Base-by-base conservation (phyloP, 2,797 vertebrate genomes). In the Anguilla marmorata region DNA sequence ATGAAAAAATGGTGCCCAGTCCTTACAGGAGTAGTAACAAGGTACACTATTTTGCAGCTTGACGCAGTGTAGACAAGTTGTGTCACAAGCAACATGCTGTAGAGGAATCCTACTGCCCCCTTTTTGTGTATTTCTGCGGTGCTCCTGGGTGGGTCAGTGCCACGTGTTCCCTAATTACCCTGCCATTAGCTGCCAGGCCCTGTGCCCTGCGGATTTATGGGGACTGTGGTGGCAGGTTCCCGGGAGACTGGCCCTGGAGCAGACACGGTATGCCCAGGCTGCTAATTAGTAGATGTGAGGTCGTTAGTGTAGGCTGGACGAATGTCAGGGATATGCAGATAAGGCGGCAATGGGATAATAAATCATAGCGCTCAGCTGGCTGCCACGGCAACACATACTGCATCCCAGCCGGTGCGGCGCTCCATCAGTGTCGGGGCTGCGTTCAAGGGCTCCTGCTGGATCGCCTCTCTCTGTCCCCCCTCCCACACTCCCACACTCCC, bases 131-230 rank as follows among this genome's bases (percentile, higher is more conserved):
- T 84, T 89, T 88, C 82, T 56, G 89, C 88, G 85, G 48, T 90
- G 56, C 89, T 63, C 90, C 86, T 2, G 88, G 89, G 88, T 89
- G 90, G 95, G 94, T 94, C 92, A 89, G 21, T 93, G 91, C 91
- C 92, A 92, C 93, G 90, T 93, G 93, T 93, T 90, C 93, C 92
- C 94, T 96, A 96, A 97, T 96, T 95, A 96, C 92, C 93, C 88
- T 48, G 82, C 90, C 90, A 88, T 90, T 92, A 82, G 88, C 94
- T 92, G 92, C 86, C 93, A 92, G 90, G 89, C 89, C 91, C 86
- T 76, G 88, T 88, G 86, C 93, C 92, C 94, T 85, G 45, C 94
- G 92, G 94, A 92, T 94, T 95, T 94, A 92, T 94, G 90, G 89
- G 87, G 90, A 89, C 69, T 91, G 90, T 89, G 90, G 88, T 88